Conservation (phyloP, 2,888 invertebrate species). For the Argyresthia albistria region DNA sequence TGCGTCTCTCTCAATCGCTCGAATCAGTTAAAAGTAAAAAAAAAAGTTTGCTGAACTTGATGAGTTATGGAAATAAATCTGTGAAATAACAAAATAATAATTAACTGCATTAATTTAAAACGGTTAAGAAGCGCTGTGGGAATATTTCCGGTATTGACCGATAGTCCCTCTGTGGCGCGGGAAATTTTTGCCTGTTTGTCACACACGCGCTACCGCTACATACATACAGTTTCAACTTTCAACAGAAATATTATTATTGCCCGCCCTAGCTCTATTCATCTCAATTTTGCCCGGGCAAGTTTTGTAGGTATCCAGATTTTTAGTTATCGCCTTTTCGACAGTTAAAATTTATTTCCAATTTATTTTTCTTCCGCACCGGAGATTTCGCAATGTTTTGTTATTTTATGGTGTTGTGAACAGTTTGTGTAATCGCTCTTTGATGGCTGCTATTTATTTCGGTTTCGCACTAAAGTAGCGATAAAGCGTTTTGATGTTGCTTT, state of each 20-base stretch:
- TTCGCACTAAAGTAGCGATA: conserved; percentile 40
- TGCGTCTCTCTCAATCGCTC: too few relatives aligned
- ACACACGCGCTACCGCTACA: too few relatives aligned
- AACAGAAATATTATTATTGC: not conserved
- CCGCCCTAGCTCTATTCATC: not conserved
- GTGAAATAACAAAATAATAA: too few relatives aligned
- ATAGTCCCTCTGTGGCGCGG: not conserved
- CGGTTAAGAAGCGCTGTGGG: not conserved
- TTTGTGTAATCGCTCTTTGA: conserved; percentile 57
- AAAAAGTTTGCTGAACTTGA: too few relatives aligned
- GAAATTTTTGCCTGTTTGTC: not conserved
- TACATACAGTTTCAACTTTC: not conserved
- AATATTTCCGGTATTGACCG: not conserved
- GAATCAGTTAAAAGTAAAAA: too few relatives aligned
- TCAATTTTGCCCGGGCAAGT: not conserved
- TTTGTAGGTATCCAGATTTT: not conserved
- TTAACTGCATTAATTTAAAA: not conserved
- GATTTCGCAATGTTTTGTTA: conserved; percentile 49
- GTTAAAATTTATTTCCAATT: conserved; percentile 36
- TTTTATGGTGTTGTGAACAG: conserved; percentile 59
- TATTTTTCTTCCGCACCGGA: conserved; percentile 55
- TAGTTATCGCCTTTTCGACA: conserved; percentile 9
- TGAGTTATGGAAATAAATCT: too few relatives aligned
- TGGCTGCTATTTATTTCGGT: conserved; percentile 53
- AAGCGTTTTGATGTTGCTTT: conserved; percentile 40